Evolutionary conservation across 2,888 invertebrate genomes (phyloP).

Genomic region (Camponotus fellah): DNA sequence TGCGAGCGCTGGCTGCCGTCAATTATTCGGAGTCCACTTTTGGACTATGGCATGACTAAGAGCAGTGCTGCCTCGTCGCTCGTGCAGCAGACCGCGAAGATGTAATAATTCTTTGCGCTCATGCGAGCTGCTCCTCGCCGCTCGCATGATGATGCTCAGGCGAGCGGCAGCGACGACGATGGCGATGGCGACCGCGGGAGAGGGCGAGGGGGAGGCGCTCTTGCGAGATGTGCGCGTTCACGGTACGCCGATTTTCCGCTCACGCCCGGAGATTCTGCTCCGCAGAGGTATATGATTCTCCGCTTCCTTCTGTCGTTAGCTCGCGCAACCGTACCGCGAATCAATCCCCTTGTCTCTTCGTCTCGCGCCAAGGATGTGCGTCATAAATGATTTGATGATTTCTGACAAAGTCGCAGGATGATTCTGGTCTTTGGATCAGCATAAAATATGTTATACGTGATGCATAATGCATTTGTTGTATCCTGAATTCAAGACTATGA

Average conservation of each 20-base stretch:
- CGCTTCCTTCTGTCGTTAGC: conserved; percentile 52
- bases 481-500: not conserved
- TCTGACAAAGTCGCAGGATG: not conserved
- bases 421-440: not conserved
- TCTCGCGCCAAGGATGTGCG: not conserved
- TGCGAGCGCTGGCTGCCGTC: conserved; percentile 20
- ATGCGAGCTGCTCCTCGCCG: conserved; percentile 70
- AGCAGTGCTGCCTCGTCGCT: conserved; percentile 59
- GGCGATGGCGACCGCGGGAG: not conserved
- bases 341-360: conserved; percentile 31
- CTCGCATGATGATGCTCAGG: conserved; percentile 34
- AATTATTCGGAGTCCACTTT: conserved; percentile 66
- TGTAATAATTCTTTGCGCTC: conserved; percentile 82
- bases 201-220: conserved; percentile 36
- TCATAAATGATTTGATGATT: not conserved
- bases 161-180: not conserved
- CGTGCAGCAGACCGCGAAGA: conserved; percentile 82
- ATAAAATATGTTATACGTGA: no score
- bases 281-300: conserved; percentile 41
- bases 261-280: conserved; percentile 55
- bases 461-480: not conserved
- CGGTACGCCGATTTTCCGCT: conserved; percentile 66
- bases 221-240: conserved; percentile 58
- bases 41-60: conserved; percentile 74
- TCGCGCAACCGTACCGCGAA: conserved; percentile 55